A percentile compares a stretch with the other conserved stretches of the same genome.
phyloP scores from a whole-genome alignment of 2,113 vertebrate genomes.

The Pampusana beccarii region DNA sequence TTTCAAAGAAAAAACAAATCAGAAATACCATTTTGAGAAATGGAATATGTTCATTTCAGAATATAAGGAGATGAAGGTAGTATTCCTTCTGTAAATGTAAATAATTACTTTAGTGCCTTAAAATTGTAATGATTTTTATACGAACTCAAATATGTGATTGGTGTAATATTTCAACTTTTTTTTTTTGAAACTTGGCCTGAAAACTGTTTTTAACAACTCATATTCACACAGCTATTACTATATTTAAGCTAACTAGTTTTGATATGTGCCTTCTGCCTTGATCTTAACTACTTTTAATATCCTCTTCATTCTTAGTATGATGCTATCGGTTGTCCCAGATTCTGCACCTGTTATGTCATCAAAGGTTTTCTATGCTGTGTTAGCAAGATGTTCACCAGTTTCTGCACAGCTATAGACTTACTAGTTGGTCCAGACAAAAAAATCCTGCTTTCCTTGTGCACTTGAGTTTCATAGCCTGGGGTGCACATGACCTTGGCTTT shows the following conservation, averaged over 20 bases:
- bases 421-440: neutral
- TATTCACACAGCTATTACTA: neutral
- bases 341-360: constrained; percentile 43
- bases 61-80: neutral
- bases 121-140: neutral
- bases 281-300: constrained; percentile 54
- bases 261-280: constrained; percentile 25
- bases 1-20: neutral
- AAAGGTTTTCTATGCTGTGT: constrained; percentile 6
- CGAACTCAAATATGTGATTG: neutral
- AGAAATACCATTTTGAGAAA: neutral
- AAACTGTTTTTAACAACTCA: constrained; percentile 8
- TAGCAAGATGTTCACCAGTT: neutral
- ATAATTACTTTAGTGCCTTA: neutral
- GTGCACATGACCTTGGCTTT: neutral
- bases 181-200: neutral
- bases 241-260: neutral
- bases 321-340: constrained; percentile 52
- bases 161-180: neutral
- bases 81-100: neutral
- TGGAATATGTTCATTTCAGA: neutral
- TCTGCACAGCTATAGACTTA: neutral
- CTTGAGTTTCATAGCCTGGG: constrained; percentile 10
- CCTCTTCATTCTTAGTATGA: constrained; percentile 43
- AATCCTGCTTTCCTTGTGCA: neutral